These are phyloP conservation scores for Furcula furcula DNA, from an alignment of 2,888 invertebrate genomes.

Conservation along the genomic window DNA sequence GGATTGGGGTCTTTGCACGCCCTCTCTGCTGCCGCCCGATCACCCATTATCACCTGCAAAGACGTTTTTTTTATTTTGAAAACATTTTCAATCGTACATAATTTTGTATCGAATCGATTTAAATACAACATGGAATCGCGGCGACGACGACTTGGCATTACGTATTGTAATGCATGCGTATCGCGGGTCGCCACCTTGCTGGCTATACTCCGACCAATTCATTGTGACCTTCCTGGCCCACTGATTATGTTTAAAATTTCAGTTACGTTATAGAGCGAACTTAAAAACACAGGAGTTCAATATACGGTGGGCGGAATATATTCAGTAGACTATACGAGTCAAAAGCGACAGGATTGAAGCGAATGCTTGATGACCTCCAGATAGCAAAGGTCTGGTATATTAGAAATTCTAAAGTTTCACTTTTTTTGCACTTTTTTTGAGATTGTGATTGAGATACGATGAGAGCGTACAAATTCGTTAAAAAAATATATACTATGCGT, in stretches of 20 bases:
- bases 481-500: too few relatives aligned
- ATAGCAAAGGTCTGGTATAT: conserved; percentile 49
- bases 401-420: conserved; percentile 36
- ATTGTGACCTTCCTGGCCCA: conserved; percentile 38
- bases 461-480: too few relatives aligned
- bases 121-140: conserved; percentile 44
- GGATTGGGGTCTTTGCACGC: conserved; percentile 99
- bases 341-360: conserved; percentile 40
- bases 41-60: conserved; percentile 98
- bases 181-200: conserved; percentile 60
- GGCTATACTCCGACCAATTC: conserved; percentile 39
- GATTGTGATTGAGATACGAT: conserved; percentile 7
- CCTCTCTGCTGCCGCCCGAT: conserved; percentile 95
- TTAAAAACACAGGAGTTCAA: conserved; percentile 30
- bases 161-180: conserved; percentile 74
- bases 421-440: conserved; percentile 15
- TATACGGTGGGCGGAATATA: conserved; percentile 37
- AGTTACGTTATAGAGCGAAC: conserved; percentile 6
- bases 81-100: not conserved
- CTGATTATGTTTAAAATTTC: conserved; percentile 1
- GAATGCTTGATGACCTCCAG: conserved; percentile 61
- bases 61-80: conserved; percentile 8
- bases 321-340: conserved; percentile 26
- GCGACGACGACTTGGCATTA: conserved; percentile 62
- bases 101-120: conserved; percentile 35